Conservation (phyloP, 2,797 vertebrate genomes). For the Gadopsis marmoratus region DNA sequence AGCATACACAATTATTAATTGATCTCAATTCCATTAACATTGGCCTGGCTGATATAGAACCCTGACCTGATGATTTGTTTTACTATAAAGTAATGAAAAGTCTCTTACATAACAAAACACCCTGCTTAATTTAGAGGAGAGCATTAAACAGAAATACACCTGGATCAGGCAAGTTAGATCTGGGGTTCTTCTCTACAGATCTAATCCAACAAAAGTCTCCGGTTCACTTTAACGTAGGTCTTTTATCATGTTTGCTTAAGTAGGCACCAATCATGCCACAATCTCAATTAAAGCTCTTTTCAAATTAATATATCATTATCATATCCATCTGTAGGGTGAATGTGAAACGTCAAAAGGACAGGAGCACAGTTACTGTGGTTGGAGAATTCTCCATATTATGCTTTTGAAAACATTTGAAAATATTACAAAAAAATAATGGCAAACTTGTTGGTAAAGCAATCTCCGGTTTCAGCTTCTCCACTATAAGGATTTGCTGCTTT, state of each 20-base stretch:
- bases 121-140: neutral
- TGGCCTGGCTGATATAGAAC: neutral
- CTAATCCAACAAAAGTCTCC: conserved; percentile 20
- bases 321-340: neutral
- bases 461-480: neutral
- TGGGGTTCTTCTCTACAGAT: conserved; percentile 6
- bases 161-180: neutral
- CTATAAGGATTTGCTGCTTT: neutral
- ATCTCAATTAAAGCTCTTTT: conserved; percentile 4
- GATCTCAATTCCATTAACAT: neutral
- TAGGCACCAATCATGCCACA: neutral
- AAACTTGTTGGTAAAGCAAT: neutral
- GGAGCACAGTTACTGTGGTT: neutral
- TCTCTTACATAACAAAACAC: conserved; percentile 4
- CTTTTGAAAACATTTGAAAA: neutral
- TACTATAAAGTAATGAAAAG: neutral
- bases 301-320: neutral
- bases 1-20: conserved; percentile 6
- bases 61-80: neutral
- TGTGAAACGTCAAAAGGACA: conserved; percentile 1
- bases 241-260: neutral
- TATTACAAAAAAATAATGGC: neutral
- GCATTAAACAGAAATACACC: conserved; percentile 24
- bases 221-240: neutral
- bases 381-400: neutral